Evolutionary conservation across 64 coral and sea anemone species (phyloP).

Genomic region (Pocillopora damicornis): DNA sequence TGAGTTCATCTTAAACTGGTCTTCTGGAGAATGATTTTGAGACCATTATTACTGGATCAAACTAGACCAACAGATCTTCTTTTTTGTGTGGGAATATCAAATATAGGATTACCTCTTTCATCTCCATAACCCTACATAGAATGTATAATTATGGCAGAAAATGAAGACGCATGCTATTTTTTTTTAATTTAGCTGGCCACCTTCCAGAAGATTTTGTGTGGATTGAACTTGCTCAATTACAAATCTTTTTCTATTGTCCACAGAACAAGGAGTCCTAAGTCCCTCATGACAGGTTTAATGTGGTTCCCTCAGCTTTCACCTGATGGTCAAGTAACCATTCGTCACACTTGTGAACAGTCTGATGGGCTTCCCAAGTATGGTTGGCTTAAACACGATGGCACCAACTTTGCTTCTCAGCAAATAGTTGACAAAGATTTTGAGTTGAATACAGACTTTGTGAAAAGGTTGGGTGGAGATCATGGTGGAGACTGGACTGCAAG

Average conservation of each 20-base stretch:
- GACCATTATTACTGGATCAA: too few relatives aligned
- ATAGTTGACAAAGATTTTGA: constrained; percentile 86
- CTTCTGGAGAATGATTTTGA: too few relatives aligned
- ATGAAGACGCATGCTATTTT: too few relatives aligned
- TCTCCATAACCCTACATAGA: too few relatives aligned
- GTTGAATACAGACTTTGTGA: constrained; percentile 88
- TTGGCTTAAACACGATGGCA: constrained; percentile 96
- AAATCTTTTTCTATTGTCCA: neutral
- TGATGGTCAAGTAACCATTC: constrained; percentile 74
- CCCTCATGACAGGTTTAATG: constrained; percentile 96
- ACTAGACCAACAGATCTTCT: too few relatives aligned
- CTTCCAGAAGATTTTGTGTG: neutral
- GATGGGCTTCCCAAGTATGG: constrained; percentile 86
- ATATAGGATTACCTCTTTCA: too few relatives aligned
- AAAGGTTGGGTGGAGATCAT: constrained; percentile 68
- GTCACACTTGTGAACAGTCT: constrained; percentile 95
- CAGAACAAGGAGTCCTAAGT: constrained; percentile 82
- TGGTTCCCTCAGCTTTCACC: constrained; percentile 81
- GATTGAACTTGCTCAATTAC: neutral
- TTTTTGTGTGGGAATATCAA: too few relatives aligned
- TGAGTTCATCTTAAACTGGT: too few relatives aligned
- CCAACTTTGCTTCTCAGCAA: constrained; percentile 91
- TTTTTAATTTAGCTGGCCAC: too few relatives aligned
- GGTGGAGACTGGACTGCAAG: constrained; percentile 92
- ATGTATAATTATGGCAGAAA: too few relatives aligned